phyloP scores from a whole-genome alignment of 2,888 invertebrate genomes.

The Agrilus mali region DNA sequence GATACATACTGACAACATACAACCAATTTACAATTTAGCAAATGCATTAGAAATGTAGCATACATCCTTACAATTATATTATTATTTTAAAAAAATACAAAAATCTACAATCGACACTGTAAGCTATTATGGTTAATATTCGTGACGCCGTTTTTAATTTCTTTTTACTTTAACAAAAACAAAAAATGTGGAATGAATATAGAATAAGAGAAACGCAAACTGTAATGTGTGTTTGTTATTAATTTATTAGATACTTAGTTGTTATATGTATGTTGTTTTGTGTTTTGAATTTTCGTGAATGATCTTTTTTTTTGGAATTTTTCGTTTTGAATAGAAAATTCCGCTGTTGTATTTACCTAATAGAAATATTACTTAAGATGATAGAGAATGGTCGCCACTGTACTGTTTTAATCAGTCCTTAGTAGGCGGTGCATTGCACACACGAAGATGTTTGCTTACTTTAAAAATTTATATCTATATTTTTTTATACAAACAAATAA shows the following conservation, averaged over 20 bases:
- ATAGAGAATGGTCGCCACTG: background rate
- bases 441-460: slow-evolving; percentile 31
- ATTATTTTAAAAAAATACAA: slow-evolving; percentile 34
- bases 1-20: slow-evolving; percentile 19
- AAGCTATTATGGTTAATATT: slow-evolving; percentile 25
- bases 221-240: too few relatives aligned
- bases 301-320: too few relatives aligned
- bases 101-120: slow-evolving; percentile 29
- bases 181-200: slow-evolving; percentile 30
- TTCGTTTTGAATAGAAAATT: too few relatives aligned
- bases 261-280: too few relatives aligned
- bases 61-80: slow-evolving; percentile 26
- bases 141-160: slow-evolving; percentile 25
- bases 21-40: slow-evolving; percentile 22
- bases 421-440: background rate
- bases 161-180: slow-evolving; percentile 3
- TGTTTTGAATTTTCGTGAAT: too few relatives aligned
- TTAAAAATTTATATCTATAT: slow-evolving; percentile 34
- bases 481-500: slow-evolving; percentile 36
- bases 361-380: background rate
- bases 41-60: slow-evolving; percentile 16
- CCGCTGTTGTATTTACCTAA: too few relatives aligned
- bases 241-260: too few relatives aligned
- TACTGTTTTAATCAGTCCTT: background rate
- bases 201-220: slow-evolving; percentile 2